Conservation (phyloP, 2,113 vertebrate genomes). For the Odocoileus hemionus region DNA sequence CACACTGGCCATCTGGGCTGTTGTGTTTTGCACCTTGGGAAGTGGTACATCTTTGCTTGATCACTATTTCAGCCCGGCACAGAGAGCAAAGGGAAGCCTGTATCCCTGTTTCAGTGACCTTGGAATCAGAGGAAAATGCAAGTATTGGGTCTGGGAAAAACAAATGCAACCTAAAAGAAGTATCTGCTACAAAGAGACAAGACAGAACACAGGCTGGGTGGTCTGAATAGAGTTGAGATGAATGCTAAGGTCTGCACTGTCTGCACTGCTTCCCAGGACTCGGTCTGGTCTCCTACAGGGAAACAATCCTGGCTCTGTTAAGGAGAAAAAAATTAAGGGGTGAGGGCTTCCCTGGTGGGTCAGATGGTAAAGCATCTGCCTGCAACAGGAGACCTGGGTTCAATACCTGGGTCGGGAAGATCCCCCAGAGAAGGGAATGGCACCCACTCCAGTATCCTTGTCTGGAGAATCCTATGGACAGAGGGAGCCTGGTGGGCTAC, state of each 20-base stretch:
- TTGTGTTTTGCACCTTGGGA: not conserved
- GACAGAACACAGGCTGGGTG: too few species aligned
- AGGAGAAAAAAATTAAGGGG: not conserved
- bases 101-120: not conserved
- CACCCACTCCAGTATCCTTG: not conserved
- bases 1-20: not conserved
- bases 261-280: not conserved
- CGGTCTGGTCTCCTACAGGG: not conserved
- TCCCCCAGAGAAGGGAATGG: not conserved
- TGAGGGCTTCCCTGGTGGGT: not conserved
- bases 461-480: not conserved
- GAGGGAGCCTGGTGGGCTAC: not conserved
- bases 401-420: not conserved
- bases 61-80: not conserved
- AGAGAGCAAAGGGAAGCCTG: not conserved
- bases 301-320: not conserved
- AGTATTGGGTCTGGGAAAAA: not conserved
- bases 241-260: fast-evolving
- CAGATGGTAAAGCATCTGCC: not conserved
- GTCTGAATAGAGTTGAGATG: not conserved
- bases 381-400: not conserved
- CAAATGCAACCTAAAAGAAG: not conserved
- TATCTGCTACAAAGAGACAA: not conserved
- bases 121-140: not conserved
- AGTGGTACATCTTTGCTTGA: not conserved